These are phyloP conservation scores for Melolontha melolontha DNA, from an alignment of 2,888 invertebrate genomes.

Conservation along the genomic window DNA sequence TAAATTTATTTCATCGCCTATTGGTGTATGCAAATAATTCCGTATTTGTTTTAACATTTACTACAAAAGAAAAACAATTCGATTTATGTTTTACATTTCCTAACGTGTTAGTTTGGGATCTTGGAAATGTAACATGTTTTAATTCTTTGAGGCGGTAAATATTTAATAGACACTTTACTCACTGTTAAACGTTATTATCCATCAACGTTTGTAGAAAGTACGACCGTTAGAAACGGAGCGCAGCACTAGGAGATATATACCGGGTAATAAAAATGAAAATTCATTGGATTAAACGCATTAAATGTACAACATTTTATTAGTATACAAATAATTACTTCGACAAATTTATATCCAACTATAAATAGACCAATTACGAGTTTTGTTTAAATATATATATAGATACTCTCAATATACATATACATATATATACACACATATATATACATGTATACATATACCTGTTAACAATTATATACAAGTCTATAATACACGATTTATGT, in stretches of 20 bases:
- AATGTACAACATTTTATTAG: constrained; percentile 48
- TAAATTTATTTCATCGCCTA: too few relatives aligned
- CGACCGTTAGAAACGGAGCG: constrained; percentile 22
- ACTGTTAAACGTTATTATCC: constrained; percentile 32
- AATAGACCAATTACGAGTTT: constrained; percentile 46
- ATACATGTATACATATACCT: constrained; percentile 46
- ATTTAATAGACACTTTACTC: constrained; percentile 34
- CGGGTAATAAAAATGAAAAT: constrained; percentile 44
- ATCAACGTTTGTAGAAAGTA: constrained; percentile 23
- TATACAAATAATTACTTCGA: constrained; percentile 46
- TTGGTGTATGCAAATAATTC: too few relatives aligned
- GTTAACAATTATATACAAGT: constrained; percentile 50
- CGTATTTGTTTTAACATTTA: too few relatives aligned
- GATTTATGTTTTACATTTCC: too few relatives aligned
- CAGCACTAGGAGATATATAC: constrained; percentile 23
- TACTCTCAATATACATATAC: constrained; percentile 34
- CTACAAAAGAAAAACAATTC: too few relatives aligned
- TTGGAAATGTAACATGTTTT: neutral
- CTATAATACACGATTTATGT: constrained; percentile 32
- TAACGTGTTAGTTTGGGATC: neutral
- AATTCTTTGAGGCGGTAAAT: constrained; percentile 16
- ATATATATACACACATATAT: neutral
- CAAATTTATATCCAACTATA: constrained; percentile 45
- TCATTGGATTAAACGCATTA: constrained; percentile 39
- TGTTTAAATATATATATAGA: constrained; percentile 42